Evolutionary conservation across 2,888 invertebrate genomes (phyloP).

Genomic region (Podabrus alpinus): DNA sequence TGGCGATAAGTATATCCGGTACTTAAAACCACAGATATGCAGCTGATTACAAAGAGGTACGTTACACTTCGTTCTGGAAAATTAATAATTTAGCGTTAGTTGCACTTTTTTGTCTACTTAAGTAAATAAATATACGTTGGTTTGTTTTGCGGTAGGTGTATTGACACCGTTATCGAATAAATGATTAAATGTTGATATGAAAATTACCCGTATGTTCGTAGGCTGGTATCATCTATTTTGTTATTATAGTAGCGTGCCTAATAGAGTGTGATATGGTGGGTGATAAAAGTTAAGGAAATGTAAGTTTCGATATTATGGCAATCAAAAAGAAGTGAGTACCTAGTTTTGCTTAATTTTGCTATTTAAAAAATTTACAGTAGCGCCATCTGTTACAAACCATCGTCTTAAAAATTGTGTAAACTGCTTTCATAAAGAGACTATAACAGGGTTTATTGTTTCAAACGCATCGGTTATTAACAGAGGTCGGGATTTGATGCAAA

Average conservation of each 20-base stretch:
- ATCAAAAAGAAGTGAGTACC: not conserved
- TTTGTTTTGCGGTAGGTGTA: not conserved
- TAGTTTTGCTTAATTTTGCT: not conserved
- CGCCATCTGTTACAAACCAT: not conserved
- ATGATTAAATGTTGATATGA: not conserved
- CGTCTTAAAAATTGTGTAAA: too few species aligned
- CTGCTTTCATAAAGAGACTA: too few species aligned
- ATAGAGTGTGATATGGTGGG: too few species aligned
- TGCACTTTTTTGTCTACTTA: not conserved
- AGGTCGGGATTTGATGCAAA: too few species aligned
- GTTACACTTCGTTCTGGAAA: slow-evolving; percentile 7
- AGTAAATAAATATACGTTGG: not conserved
- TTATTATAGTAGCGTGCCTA: not conserved
- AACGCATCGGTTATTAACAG: too few species aligned
- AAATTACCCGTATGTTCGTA: not conserved
- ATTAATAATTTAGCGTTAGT: not conserved
- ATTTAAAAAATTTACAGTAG: not conserved
- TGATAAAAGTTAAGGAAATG: not conserved
- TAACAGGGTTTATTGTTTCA: too few species aligned
- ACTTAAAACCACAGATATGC: slow-evolving; percentile 28
- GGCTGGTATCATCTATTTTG: too few species aligned
- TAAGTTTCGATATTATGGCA: too few species aligned
- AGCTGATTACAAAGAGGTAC: slow-evolving; percentile 13
- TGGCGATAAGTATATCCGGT: slow-evolving; percentile 42
- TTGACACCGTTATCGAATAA: not conserved